phyloP scores from a whole-genome alignment of 2,113 vertebrate species.

The Albula goreensis region DNA sequence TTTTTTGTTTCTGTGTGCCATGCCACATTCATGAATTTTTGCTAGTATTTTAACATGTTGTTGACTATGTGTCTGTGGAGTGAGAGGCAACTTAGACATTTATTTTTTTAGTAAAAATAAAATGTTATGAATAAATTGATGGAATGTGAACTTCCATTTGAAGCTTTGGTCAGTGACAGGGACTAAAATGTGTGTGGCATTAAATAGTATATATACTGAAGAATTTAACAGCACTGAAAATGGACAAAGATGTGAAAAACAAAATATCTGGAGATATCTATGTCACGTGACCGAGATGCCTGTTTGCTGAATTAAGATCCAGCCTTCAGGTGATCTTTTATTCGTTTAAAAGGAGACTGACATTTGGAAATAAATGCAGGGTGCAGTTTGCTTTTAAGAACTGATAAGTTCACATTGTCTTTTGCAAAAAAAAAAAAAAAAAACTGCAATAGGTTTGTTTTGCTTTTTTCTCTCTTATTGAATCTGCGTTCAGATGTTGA shows the following conservation, averaged over 20 bases:
- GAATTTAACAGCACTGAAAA: neutral
- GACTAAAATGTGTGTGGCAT: neutral
- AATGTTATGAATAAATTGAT: neutral
- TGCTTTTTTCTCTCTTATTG: neutral
- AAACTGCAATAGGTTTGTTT: neutral
- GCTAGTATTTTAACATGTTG: neutral
- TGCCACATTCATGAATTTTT: neutral
- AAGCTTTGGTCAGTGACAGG: neutral
- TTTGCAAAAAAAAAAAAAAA: neutral
- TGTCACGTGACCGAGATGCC: neutral
- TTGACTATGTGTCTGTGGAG: neutral
- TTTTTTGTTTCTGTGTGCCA: slow-evolving; percentile 6
- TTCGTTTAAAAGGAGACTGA: neutral
- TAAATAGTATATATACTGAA: neutral
- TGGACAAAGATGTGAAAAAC: neutral
- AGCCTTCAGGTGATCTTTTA: neutral
- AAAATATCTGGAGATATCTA: neutral
- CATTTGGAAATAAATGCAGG: neutral
- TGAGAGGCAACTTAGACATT: too few relatives aligned
- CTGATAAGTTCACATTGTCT: neutral
- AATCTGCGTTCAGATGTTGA: neutral
- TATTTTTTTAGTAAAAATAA: too few relatives aligned
- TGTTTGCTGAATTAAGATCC: neutral
- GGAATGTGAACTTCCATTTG: neutral
- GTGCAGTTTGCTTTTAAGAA: neutral